Base-by-base conservation (phyloP, 2,888 invertebrate species). In the Anagyrus pseudococci region DNA sequence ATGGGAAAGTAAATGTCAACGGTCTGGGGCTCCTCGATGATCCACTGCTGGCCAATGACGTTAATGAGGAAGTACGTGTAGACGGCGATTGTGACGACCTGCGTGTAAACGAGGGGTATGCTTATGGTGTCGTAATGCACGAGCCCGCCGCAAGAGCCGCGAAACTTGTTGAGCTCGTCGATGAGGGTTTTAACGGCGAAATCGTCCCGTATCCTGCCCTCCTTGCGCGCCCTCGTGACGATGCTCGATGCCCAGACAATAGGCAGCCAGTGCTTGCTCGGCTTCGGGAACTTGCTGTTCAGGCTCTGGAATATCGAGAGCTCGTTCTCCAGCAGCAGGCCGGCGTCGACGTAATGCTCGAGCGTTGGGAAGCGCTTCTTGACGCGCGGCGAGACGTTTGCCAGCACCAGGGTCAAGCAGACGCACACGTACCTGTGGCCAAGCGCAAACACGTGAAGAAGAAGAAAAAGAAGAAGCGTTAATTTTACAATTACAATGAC, bases 211-310 rank as follows among this genome's bases (percentile, higher is more conserved):
- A 94, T 93, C 71, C 94, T 84, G 17, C 94, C 94, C 81, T 94
- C 94, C 75, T 93, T 94, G n/a, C 94, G 85, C 3, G 94, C 94
- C 68, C 94, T 83, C 0, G 94, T 94, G 64, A 94, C 90, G 71
- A 95, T 94, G 79, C 93, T 92, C 1, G 93, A 89, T 1, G 94
- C 94, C 95, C 95, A 95, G 13, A 94, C 93, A 67, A 95, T 91
- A 8, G 95, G 94, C 73, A 95, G 72, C 94, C 94, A 95, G 81
- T 94, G 94, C 76, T 94, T 94, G 13, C 93, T 89, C 62, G 92
- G 91, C 62, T 91, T 88, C 0, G 93, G 93, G 76, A 92, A 93
- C 75, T 92, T 92, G 47, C 84, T 82, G 77, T 94, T 91, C 72
- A 95, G 83, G 73, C 89, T 87, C 59, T 89, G 88, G 66, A 95